A percentile compares a stretch with the other conserved stretches of the same genome.
Evolutionary conservation across 2,888 invertebrate species (phyloP).

Genomic region (Elmis aenea): DNA sequence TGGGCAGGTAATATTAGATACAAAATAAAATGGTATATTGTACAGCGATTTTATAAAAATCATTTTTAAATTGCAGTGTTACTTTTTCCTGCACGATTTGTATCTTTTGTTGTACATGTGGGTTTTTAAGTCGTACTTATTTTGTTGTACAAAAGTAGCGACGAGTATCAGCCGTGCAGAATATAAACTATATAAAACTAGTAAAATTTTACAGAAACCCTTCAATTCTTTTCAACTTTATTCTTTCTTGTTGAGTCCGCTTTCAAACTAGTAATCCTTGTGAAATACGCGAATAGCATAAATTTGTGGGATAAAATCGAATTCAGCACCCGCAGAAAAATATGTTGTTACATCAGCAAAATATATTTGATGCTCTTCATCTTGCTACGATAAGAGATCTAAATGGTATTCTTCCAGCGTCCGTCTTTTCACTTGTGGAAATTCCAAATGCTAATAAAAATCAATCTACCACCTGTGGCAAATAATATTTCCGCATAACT

Average conservation of each 20-base stretch:
- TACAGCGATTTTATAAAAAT: too few species aligned
- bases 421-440: conserved; percentile 23
- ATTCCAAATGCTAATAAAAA: conserved; percentile 26
- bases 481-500: too few species aligned
- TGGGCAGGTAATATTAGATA: too few species aligned
- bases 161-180: too few species aligned
- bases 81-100: too few species aligned
- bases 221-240: conserved; percentile 19
- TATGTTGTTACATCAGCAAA: conserved; percentile 30
- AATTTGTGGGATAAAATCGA: conserved; percentile 30
- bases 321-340: conserved; percentile 30
- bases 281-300: conserved; percentile 27
- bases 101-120: too few species aligned
- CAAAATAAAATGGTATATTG: too few species aligned
- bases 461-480: conserved; percentile 30
- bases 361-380: conserved; percentile 29
- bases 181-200: conserved; percentile 19
- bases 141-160: too few species aligned
- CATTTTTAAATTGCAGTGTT: too few species aligned
- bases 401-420: conserved; percentile 26
- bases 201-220: conserved; percentile 16
- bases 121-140: too few species aligned
- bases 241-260: conserved; percentile 19
- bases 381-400: conserved; percentile 26
- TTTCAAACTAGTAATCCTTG: conserved; percentile 28